phyloP scores from a whole-genome alignment of 2,113 vertebrate genomes.

The Colinus virginianus region DNA sequence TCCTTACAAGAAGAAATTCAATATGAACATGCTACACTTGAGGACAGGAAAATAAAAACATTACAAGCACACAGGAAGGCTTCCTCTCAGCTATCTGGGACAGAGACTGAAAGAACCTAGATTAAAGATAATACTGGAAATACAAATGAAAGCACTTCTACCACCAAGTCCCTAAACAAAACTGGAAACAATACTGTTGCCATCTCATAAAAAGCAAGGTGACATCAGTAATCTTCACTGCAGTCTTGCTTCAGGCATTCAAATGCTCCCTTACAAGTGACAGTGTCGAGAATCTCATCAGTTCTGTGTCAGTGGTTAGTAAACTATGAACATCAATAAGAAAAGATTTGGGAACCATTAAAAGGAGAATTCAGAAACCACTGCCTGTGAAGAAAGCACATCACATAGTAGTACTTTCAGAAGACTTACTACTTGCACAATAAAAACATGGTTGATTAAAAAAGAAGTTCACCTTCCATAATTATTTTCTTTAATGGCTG shows the following conservation, averaged over 20 bases:
- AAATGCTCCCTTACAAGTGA: not conserved
- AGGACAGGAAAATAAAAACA: not conserved
- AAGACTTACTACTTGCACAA: not conserved
- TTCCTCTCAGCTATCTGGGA: not conserved
- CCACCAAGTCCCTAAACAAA: not conserved
- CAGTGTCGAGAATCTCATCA: not conserved
- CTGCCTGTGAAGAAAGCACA: not conserved
- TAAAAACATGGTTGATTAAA: not conserved
- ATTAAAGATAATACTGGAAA: not conserved
- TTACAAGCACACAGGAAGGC: not conserved
- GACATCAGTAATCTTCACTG: not conserved
- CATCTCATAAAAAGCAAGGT: not conserved
- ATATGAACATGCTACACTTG: not conserved
- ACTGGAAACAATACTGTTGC: fast-evolving
- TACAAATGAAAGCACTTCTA: not conserved
- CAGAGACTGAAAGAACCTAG: not conserved
- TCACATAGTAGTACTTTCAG: not conserved
- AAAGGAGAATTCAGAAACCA: not conserved
- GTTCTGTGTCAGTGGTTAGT: not conserved
- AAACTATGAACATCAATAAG: not conserved
- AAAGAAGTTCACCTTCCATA: fast-evolving
- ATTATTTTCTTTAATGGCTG: not conserved
- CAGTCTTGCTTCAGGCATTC: not conserved
- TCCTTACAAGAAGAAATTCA: not conserved
- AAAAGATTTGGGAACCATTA: not conserved